Percentiles rank a stretch among this genome's conserved stretches.
These are phyloP conservation scores for Hirtodrosophila histrioides DNA, from an alignment of 2,888 invertebrate species.

Conservation along the genomic window DNA sequence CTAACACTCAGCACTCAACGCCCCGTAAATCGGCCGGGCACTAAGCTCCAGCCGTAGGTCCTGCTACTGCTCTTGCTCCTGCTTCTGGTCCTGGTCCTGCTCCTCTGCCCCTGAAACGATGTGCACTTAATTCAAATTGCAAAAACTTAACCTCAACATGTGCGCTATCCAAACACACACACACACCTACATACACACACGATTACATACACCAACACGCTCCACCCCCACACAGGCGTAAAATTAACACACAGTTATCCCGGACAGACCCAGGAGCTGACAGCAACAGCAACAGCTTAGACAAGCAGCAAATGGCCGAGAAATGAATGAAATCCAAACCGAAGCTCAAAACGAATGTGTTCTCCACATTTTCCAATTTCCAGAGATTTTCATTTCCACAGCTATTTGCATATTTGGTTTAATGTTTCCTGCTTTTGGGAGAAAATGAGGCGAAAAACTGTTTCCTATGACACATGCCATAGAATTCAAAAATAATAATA, in stretches of 20 bases:
- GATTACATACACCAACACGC: neutral
- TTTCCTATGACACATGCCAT: too few relatives aligned
- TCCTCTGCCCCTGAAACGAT: slow-evolving; percentile 32
- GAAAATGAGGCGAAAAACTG: too few relatives aligned
- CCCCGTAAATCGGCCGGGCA: slow-evolving; percentile 17
- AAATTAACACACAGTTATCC: slow-evolving; percentile 72
- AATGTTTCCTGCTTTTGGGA: neutral
- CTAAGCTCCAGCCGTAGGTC: slow-evolving; percentile 1
- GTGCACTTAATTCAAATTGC: slow-evolving; percentile 77
- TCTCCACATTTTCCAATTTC: slow-evolving; percentile 14
- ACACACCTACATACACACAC: slow-evolving; percentile 14
- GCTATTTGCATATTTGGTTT: neutral
- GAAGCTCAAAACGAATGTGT: slow-evolving; percentile 19
- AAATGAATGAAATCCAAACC: slow-evolving; percentile 50
- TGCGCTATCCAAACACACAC: slow-evolving; percentile 38
- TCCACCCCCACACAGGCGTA: slow-evolving; percentile 28
- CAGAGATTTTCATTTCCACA: neutral
- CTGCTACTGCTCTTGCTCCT: neutral
- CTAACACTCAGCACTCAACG: slow-evolving; percentile 52
- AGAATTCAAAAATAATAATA: too few relatives aligned
- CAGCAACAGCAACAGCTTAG: slow-evolving; percentile 53
- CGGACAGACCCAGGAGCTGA: slow-evolving; percentile 27
- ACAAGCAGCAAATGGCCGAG: slow-evolving; percentile 64
- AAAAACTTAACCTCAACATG: slow-evolving; percentile 69
- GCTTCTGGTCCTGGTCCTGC: too few relatives aligned